These are phyloP conservation scores for Galeopterus variegatus DNA, from an alignment of 2,113 vertebrate genomes.

Conservation along the genomic window DNA sequence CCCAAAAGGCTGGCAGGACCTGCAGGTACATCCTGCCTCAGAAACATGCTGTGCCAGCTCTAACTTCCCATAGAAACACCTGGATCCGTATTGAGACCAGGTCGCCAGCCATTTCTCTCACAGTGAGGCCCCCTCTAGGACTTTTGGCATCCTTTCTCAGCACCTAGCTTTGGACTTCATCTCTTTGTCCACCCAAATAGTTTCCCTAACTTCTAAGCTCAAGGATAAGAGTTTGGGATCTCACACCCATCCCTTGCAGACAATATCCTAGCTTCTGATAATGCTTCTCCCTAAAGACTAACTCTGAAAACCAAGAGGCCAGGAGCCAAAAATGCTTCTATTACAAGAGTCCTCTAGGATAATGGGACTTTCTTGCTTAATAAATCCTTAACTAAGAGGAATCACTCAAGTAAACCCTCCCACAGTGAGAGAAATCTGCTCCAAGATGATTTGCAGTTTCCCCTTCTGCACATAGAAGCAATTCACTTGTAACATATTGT, in stretches of 20 bases:
- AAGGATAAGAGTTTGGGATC: background rate
- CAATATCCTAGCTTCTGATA: background rate
- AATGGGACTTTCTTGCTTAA: background rate
- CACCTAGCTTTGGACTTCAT: background rate
- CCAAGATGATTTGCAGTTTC: background rate
- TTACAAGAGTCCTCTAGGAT: background rate
- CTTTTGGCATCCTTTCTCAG: background rate
- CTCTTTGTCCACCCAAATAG: background rate
- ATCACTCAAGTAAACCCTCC: background rate
- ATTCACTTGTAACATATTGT: background rate
- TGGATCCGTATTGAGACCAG: background rate
- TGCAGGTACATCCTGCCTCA: background rate
- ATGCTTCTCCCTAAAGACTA: background rate
- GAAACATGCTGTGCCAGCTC: background rate
- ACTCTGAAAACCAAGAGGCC: background rate
- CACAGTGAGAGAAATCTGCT: background rate
- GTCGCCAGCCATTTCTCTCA: background rate
- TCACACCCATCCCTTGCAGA: background rate
- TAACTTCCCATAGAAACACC: background rate
- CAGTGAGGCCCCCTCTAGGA: fast-evolving
- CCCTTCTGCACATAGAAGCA: background rate
- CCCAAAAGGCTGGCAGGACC: background rate
- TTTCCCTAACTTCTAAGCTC: background rate
- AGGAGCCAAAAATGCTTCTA: background rate
- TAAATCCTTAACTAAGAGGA: slow-evolving; percentile 7